phyloP scores from a whole-genome alignment of 2,888 invertebrate species.

The Helobdella robusta region DNA sequence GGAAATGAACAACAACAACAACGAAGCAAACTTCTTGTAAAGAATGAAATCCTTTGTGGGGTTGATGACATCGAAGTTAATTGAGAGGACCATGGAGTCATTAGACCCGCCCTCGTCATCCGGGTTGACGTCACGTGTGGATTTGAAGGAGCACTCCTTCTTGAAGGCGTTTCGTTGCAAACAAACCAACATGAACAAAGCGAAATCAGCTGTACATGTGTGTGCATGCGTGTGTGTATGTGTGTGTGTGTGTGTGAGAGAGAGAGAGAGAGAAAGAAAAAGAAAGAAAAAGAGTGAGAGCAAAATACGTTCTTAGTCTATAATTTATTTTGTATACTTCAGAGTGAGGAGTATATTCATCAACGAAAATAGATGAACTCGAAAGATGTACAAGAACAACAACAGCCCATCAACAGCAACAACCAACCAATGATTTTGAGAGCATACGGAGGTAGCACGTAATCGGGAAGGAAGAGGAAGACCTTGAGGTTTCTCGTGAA shows the following conservation, averaged over 20 bases:
- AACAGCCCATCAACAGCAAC: no score
- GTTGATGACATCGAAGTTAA: conserved; percentile 51
- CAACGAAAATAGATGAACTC: neutral
- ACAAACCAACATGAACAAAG: conserved; percentile 72
- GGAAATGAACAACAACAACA: neutral
- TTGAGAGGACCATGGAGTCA: conserved; percentile 44
- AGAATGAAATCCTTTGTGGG: conserved; percentile 82
- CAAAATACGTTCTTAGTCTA: no score
- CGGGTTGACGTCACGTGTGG: conserved; percentile 38
- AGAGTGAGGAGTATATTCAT: neutral
- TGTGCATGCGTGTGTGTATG: neutral
- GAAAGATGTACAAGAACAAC: no score
- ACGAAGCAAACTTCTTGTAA: conserved; percentile 33
- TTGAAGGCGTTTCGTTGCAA: conserved; percentile 76
- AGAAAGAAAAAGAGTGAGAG: no score
- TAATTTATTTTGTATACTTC: no score
- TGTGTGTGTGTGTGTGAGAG: neutral
- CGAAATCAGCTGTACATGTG: conserved; percentile 61
- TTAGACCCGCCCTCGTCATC: conserved; percentile 52
- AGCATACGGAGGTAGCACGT: conserved; percentile 63
- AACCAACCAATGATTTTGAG: conserved; percentile 75
- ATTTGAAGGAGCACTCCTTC: conserved; percentile 36
- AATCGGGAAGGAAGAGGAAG: conserved; percentile 82
- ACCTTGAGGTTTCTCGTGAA: conserved; percentile 59
- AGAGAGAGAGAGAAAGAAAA: neutral